phyloP scores from a whole-genome alignment of 2,113 vertebrate genomes.

The Anoplopoma fimbria region DNA sequence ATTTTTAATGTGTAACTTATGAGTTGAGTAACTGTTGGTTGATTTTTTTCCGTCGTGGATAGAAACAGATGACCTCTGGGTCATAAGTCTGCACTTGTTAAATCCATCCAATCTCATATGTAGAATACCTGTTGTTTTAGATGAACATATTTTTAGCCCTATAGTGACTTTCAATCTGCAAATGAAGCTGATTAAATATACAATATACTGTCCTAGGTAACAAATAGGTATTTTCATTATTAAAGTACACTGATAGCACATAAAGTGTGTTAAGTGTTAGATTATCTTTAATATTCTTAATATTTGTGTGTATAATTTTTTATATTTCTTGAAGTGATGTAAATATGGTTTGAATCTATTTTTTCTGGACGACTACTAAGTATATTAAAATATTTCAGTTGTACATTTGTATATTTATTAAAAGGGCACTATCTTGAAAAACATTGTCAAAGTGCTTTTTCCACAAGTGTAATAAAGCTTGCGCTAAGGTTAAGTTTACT shows the following conservation, averaged over 20 bases:
- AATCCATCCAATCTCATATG: neutral
- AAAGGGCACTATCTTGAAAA: no score
- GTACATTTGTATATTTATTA: neutral
- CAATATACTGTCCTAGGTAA: no score
- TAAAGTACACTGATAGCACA: no score
- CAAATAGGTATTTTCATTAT: no score
- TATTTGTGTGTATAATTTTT: no score
- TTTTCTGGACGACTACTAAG: neutral
- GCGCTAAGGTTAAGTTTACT: neutral
- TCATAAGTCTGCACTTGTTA: neutral
- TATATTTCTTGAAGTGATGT: neutral
- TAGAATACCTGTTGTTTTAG: no score
- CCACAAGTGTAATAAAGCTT: neutral
- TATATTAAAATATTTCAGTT: neutral
- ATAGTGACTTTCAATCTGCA: no score
- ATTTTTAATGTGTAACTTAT: slow-evolving; percentile 33
- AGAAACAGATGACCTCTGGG: slow-evolving; percentile 1
- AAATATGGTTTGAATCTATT: neutral
- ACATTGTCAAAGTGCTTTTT: neutral
- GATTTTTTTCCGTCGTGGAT: neutral
- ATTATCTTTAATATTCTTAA: no score
- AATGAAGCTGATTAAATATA: no score
- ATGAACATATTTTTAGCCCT: no score
- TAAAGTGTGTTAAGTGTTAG: no score
- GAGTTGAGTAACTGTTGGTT: neutral